Conservation (phyloP, 2,113 vertebrate species). For the Equus przewalskii region DNA sequence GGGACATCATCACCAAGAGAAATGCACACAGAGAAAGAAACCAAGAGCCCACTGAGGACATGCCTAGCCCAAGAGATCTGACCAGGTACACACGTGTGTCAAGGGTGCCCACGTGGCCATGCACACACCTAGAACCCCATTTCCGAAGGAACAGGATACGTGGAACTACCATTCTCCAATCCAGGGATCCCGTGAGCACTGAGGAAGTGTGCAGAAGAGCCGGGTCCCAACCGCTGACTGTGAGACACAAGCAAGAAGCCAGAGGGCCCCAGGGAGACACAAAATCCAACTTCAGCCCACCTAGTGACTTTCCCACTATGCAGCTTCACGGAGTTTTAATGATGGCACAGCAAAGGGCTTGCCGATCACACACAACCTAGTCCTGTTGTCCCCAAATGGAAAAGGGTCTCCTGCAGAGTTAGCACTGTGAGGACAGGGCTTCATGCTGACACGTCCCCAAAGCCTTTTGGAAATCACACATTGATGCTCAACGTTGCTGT, state of each 20-base stretch:
- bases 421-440: background rate
- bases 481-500: accelerated
- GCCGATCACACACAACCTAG: background rate
- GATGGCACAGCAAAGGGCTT: background rate
- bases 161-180: background rate
- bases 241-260: background rate
- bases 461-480: background rate
- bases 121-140: background rate
- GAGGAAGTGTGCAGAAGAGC: background rate
- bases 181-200: background rate
- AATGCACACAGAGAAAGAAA: background rate
- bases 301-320: too few species aligned
- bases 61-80: background rate
- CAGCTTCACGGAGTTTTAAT: background rate
- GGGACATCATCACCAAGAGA: background rate
- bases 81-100: accelerated
- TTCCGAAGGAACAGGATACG: accelerated
- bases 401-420: background rate
- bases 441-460: background rate
- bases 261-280: background rate
- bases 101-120: accelerated
- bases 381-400: accelerated
- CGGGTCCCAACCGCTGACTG: background rate
- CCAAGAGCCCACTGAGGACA: accelerated
- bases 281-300: background rate